A percentile compares a stretch with the other conserved stretches of the same genome.
These are phyloP conservation scores for Emberiza fucata DNA, from an alignment of 2,113 vertebrate species.

Conservation along the genomic window DNA sequence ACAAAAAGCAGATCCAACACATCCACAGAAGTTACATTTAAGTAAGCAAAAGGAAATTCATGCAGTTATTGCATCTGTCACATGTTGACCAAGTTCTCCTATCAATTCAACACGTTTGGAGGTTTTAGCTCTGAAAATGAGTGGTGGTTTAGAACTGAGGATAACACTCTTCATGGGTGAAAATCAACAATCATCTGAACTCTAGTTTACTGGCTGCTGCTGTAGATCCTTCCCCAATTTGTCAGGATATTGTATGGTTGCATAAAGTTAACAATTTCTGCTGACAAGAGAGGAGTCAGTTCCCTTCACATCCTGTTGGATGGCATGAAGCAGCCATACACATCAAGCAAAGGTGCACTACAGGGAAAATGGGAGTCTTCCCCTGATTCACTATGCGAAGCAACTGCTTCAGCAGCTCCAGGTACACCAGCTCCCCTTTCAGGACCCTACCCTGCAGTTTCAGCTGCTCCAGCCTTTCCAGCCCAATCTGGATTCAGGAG, in stretches of 20 bases:
- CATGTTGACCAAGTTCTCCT: background rate
- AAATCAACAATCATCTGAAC: background rate
- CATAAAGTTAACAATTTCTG: background rate
- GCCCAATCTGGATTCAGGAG: conserved; percentile 60
- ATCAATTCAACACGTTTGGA: background rate
- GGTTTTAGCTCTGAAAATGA: conserved; percentile 2
- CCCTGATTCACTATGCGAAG: background rate
- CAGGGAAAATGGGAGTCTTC: background rate
- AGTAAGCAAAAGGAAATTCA: background rate
- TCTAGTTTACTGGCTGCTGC: background rate
- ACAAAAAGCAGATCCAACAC: conserved; percentile 12
- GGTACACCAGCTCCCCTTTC: conserved; percentile 14
- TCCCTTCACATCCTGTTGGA: background rate
- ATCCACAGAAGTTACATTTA: conserved; percentile 2
- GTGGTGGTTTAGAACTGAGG: background rate
- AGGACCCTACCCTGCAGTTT: conserved; percentile 60
- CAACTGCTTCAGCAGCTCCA: background rate
- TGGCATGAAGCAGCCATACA: background rate
- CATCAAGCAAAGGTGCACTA: background rate
- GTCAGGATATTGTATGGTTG: background rate
- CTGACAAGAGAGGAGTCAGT: background rate
- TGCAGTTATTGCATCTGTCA: background rate
- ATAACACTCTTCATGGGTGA: background rate
- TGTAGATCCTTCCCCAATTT: background rate
- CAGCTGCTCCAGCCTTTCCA: conserved; percentile 59